phyloP scores from a whole-genome alignment of 1,140 invertebrate genomes.

The Bactericera cockerelli region DNA sequence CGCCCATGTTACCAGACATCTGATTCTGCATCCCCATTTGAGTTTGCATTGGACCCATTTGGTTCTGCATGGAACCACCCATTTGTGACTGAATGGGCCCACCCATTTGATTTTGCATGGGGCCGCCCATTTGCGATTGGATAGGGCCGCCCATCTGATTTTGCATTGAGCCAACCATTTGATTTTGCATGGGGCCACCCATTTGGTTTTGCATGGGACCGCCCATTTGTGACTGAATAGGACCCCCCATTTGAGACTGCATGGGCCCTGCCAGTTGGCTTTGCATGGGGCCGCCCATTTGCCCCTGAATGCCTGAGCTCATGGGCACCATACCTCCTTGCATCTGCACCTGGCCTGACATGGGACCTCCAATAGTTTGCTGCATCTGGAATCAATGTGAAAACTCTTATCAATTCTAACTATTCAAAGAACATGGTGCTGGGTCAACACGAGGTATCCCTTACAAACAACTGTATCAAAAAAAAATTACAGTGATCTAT shows the following conservation, averaged over 20 bases:
- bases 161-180: conserved; percentile 19
- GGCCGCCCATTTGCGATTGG: conserved; percentile 24
- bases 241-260: conserved; percentile 24
- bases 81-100: conserved; percentile 24
- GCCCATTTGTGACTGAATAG: conserved; percentile 24
- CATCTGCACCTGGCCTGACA: conserved; percentile 21
- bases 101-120: conserved; percentile 30
- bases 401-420: neutral
- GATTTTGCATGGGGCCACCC: conserved; percentile 20
- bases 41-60: conserved; percentile 26
- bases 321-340: conserved; percentile 17
- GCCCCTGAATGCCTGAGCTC: conserved; percentile 20
- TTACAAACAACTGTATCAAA: too few species aligned
- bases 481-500: too few species aligned
- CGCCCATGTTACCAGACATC: conserved; percentile 13
- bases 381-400: conserved; percentile 7
- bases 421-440: conserved; percentile 6
- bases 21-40: conserved; percentile 15
- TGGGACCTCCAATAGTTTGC: conserved; percentile 12
- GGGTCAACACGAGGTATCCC: too few species aligned
- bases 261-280: conserved; percentile 28
- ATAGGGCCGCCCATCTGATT: conserved; percentile 25
- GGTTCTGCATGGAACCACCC: conserved; percentile 25
- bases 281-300: conserved; percentile 30
- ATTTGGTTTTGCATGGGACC: conserved; percentile 22